phyloP scores from a whole-genome alignment of 2,888 invertebrate species.

The Eubasilissa splendida region DNA sequence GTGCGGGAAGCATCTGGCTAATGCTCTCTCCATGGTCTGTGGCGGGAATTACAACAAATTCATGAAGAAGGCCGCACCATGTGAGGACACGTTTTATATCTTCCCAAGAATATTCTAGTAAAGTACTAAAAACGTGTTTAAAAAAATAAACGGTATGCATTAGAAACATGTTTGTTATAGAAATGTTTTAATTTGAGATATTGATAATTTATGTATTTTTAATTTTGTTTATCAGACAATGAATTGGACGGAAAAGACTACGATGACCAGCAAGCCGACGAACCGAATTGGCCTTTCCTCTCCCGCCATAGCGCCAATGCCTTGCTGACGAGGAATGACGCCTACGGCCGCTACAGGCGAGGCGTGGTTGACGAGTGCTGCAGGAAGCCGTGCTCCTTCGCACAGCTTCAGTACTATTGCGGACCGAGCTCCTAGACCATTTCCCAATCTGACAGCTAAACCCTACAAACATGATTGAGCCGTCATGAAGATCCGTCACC shows the following conservation, averaged over 20 bases:
- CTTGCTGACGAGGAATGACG: conserved; percentile 10
- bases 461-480: no score
- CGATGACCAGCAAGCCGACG: conserved; percentile 36
- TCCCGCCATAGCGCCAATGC: conserved; percentile 37
- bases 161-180: no score
- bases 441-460: background rate
- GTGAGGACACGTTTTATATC: no score
- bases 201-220: background rate
- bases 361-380: conserved; percentile 69
- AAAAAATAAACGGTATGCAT: no score
- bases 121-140: no score
- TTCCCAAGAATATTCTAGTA: no score
- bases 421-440: background rate
- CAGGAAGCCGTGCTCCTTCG: conserved; percentile 63
- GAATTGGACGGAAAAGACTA: conserved; percentile 23
- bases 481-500: no score
- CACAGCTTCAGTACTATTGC: conserved; percentile 65
- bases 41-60: no score
- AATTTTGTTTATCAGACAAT: background rate
- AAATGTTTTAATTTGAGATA: no score
- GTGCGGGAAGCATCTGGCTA: no score
- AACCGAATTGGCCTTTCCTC: conserved; percentile 43
- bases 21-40: no score
- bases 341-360: conserved; percentile 54
- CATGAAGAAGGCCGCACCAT: no score